Evolutionary conservation across 23 tunicate species (phyloP).

Genomic region (Oikopleura dioica): DNA sequence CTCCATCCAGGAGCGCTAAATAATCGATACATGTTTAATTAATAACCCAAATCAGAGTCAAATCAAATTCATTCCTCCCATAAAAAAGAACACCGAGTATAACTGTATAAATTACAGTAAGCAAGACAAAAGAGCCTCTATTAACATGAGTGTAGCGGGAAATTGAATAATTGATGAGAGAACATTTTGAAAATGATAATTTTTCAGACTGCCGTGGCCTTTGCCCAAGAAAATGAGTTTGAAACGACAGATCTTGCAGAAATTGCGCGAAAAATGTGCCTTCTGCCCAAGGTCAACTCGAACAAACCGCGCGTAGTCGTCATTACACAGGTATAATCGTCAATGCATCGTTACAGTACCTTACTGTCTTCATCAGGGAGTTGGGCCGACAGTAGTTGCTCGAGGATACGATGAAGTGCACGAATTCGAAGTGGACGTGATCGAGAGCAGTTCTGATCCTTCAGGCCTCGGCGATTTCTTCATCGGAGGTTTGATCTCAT

Average conservation of each 20-base stretch:
- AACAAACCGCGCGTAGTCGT: slow-evolving; percentile 2
- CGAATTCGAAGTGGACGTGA: slow-evolving; percentile 5
- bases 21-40: too few relatives aligned
- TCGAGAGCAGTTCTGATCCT: not conserved
- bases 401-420: slow-evolving; percentile 5
- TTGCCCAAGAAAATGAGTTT: not conserved
- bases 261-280: slow-evolving; percentile 5
- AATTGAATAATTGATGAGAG: too few relatives aligned
- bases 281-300: slow-evolving; percentile 8
- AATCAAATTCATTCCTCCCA: too few relatives aligned
- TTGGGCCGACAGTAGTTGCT: not conserved
- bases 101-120: too few relatives aligned
- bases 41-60: too few relatives aligned
- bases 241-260: not conserved
- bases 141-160: too few relatives aligned
- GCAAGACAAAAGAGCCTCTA: too few relatives aligned
- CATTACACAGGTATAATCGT: not conserved
- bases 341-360: not conserved
- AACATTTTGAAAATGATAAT: too few relatives aligned
- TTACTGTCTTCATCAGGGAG: too few relatives aligned
- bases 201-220: not conserved
- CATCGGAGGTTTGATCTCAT: not conserved
- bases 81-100: too few relatives aligned
- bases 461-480: not conserved
- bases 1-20: too few relatives aligned